These are phyloP conservation scores for Calliphora vicina DNA, from an alignment of 1,140 invertebrate genomes.

Conservation along the genomic window DNA sequence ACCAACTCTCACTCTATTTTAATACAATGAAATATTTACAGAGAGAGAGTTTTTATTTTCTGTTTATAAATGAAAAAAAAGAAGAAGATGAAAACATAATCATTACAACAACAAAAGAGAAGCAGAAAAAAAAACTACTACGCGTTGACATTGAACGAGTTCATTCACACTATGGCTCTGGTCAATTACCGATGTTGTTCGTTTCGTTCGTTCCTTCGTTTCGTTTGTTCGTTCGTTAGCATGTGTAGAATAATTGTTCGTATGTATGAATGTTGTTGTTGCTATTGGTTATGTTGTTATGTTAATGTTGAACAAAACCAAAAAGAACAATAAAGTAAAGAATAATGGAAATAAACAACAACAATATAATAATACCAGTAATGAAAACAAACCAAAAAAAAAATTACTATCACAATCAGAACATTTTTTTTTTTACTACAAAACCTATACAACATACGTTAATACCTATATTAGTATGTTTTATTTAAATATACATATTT, in stretches of 20 bases:
- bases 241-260: neutral
- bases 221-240: neutral
- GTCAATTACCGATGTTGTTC: constrained; percentile 42
- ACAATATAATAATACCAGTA: neutral
- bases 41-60: too few species aligned
- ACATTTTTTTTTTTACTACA: too few species aligned
- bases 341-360: constrained; percentile 16
- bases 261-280: neutral
- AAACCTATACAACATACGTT: too few species aligned
- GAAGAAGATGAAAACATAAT: neutral
- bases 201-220: neutral
- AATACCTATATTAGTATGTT: too few species aligned
- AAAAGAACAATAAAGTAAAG: neutral
- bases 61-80: neutral
- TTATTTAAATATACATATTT: too few species aligned
- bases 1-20: neutral
- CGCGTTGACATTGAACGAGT: constrained; percentile 62
- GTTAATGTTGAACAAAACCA: neutral
- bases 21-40: neutral
- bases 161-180: constrained; percentile 54
- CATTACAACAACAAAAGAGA: neutral
- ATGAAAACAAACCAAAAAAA: too few species aligned
- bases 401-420: too few species aligned
- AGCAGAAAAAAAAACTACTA: neutral
- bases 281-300: neutral